A percentile compares a stretch with the other conserved stretches of the same genome.
These are phyloP conservation scores for Gopherus flavomarginatus DNA, from an alignment of 2,113 vertebrate species.

Conservation along the genomic window DNA sequence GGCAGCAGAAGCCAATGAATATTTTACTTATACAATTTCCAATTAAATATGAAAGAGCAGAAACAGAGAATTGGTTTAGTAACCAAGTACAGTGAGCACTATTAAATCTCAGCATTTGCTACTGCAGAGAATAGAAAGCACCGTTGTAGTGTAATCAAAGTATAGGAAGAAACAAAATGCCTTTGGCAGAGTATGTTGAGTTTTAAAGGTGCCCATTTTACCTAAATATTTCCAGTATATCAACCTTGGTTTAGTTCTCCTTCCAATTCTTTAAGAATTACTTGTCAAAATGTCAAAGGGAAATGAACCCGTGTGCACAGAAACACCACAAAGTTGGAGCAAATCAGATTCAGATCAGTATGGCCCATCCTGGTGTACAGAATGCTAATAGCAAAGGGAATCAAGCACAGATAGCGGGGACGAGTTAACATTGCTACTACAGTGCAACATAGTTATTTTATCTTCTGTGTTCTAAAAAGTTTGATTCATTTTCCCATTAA, in stretches of 20 bases:
- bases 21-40: neutral
- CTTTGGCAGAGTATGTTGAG: neutral
- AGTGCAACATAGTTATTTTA: conserved; percentile 23
- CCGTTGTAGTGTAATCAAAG: neutral
- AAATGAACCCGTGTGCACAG: neutral
- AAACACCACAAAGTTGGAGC: neutral
- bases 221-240: neutral
- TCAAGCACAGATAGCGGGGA: neutral
- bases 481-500: conserved; percentile 39
- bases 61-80: neutral
- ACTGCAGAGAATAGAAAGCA: neutral
- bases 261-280: neutral
- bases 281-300: neutral
- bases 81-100: neutral
- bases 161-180: neutral
- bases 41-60: neutral
- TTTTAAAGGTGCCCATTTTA: neutral
- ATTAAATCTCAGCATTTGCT: neutral
- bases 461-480: neutral
- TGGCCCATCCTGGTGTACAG: neutral
- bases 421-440: neutral
- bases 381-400: neutral
- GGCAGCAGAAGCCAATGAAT: neutral
- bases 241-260: neutral
- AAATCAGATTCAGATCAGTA: neutral